A percentile compares a stretch with the other conserved stretches of the same genome.
Conservation (phyloP, 2,888 invertebrate species). For the Mystacides longicornis region DNA sequence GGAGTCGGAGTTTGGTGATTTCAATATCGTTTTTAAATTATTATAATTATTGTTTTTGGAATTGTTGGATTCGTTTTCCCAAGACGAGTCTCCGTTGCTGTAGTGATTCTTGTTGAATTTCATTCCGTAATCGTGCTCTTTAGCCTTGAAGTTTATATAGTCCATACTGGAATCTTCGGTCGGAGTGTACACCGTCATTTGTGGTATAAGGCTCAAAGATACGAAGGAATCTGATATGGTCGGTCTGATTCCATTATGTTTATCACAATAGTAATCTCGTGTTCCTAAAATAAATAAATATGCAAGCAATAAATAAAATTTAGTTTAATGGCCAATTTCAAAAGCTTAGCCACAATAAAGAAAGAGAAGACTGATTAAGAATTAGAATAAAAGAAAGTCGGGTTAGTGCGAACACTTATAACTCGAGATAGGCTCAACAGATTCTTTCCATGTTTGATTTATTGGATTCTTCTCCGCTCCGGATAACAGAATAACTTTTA, state of each 20-base stretch:
- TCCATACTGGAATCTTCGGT: conserved; percentile 38
- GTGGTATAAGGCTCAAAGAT: conserved; percentile 39
- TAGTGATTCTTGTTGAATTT: conserved; percentile 4
- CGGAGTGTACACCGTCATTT: conserved; percentile 34
- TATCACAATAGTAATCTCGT: conserved; percentile 46
- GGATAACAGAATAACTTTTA: no score
- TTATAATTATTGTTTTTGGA: conserved; percentile 9
- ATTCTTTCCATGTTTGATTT: no score
- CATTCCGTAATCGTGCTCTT: conserved; percentile 13
- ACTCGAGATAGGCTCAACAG: no score
- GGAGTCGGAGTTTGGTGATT: conserved; percentile 7
- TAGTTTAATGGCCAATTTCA: no score
- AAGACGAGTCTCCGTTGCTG: conserved; percentile 4
- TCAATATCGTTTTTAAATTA: conserved; percentile 15
- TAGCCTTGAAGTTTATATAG: conserved; percentile 15
- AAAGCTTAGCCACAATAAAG: no score
- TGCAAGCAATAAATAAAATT: no score
- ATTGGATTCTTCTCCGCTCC: no score
- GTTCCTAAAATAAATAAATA: conserved; percentile 34
- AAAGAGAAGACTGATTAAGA: no score
- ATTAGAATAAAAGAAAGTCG: no score
- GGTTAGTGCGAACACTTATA: no score
- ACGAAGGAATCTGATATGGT: conserved; percentile 42
- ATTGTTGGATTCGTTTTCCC: conserved; percentile 4
- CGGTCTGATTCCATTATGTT: conserved; percentile 43